A percentile compares a stretch with the other conserved stretches of the same genome.
phyloP scores from a whole-genome alignment of 2,113 vertebrate species.

The Suncus etruscus region DNA sequence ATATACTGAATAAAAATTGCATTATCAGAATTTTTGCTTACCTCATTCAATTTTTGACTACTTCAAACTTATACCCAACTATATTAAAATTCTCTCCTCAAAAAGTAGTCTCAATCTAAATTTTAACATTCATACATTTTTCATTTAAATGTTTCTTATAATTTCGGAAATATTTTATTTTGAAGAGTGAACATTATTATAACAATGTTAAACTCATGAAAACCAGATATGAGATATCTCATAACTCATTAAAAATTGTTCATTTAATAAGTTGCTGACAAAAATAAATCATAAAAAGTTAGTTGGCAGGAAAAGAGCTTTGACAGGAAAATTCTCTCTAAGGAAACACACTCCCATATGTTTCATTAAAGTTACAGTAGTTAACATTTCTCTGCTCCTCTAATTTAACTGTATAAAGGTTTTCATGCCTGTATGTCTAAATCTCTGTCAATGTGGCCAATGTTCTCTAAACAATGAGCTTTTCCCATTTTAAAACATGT shows the following conservation, averaged over 20 bases:
- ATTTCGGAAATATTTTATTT: background rate
- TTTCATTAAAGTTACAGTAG: background rate
- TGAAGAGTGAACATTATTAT: background rate
- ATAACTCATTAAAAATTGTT: constrained; percentile 18
- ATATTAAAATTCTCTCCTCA: background rate
- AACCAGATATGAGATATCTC: background rate
- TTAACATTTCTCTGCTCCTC: constrained; percentile 50
- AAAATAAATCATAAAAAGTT: constrained; percentile 11
- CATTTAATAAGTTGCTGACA: constrained; percentile 59
- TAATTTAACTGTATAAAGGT: constrained; percentile 29
- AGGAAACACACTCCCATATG: constrained; percentile 56
- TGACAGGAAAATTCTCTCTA: constrained; percentile 17
- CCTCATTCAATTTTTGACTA: background rate
- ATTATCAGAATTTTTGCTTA: background rate
- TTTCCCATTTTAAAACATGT: background rate
- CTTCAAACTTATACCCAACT: background rate
- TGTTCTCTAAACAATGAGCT: background rate
- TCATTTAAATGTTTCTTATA: background rate
- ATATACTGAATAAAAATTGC: background rate
- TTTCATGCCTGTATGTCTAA: background rate
- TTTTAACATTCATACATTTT: too few species aligned
- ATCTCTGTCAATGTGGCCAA: background rate
- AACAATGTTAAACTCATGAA: background rate
- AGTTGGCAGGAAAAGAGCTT: constrained; percentile 48
- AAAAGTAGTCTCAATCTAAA: background rate